Percentiles rank a stretch among this genome's conserved stretches.
Conservation (phyloP, 1,140 invertebrate genomes). For the Metopolophium dirhodum region DNA sequence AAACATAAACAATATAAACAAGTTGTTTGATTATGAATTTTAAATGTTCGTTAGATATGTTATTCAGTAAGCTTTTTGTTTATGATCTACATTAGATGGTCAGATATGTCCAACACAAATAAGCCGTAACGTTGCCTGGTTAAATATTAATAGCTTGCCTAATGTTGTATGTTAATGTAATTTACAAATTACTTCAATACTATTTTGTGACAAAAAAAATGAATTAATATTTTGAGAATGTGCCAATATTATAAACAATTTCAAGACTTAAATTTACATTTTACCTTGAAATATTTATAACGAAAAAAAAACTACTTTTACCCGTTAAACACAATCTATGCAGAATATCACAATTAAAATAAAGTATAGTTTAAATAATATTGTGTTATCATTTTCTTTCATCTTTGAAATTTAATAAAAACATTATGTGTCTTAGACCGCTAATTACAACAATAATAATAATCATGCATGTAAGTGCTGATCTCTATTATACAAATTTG, state of each 20-base stretch:
- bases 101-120: background rate
- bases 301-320: background rate
- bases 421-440: background rate
- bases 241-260: background rate
- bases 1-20: background rate
- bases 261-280: background rate
- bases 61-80: background rate
- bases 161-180: constrained; percentile 5
- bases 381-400: too few relatives aligned
- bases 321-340: background rate
- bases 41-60: background rate
- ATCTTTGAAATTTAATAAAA: too few relatives aligned
- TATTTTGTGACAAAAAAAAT: background rate
- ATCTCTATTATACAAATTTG: background rate
- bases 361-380: background rate
- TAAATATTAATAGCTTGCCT: background rate
- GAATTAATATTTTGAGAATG: background rate
- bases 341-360: background rate
- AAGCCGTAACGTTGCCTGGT: background rate
- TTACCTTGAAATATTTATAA: constrained; percentile 18
- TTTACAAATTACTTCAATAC: background rate
- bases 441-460: background rate
- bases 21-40: background rate
- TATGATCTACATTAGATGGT: background rate
- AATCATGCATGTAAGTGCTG: too few relatives aligned